phyloP scores from a whole-genome alignment of 2,888 invertebrate genomes.

The Mongoloraphidia duomilia region DNA sequence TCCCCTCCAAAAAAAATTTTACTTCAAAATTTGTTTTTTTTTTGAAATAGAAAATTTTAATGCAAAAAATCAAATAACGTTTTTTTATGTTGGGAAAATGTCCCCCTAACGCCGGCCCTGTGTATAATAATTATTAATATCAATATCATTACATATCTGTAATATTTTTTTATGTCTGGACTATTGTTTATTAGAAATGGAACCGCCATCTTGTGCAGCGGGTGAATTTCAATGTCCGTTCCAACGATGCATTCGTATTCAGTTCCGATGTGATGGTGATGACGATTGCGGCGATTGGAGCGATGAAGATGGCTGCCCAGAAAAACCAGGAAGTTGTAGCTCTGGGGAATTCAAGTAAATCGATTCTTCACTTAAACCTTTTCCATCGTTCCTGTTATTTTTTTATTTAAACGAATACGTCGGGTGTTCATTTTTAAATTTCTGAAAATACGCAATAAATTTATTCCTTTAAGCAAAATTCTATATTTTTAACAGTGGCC shows the following conservation, averaged over 20 bases:
- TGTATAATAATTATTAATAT: too few relatives aligned
- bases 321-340: conserved; percentile 45
- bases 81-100: too few relatives aligned
- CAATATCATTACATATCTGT: too few relatives aligned
- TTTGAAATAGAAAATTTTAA: too few relatives aligned
- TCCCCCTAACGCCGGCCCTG: too few relatives aligned
- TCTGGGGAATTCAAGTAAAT: conserved; percentile 55
- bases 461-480: too few relatives aligned
- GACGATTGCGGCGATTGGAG: conserved; percentile 82
- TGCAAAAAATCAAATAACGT: too few relatives aligned
- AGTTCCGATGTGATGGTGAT: conserved; percentile 71
- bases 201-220: conserved; percentile 50
- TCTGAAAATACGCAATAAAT: too few relatives aligned
- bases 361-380: background rate
- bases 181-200: conserved; percentile 21
- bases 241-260: conserved; percentile 54
- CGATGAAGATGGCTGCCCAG: conserved; percentile 66
- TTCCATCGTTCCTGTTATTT: background rate
- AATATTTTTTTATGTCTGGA: background rate
- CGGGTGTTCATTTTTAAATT: too few relatives aligned
- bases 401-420: background rate
- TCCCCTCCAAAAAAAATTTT: too few relatives aligned
- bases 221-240: conserved; percentile 55
- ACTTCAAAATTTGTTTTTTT: too few relatives aligned
- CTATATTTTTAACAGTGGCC: too few relatives aligned